phyloP scores from a whole-genome alignment of 2,888 invertebrate species.

The Seladonia tumulorum region DNA sequence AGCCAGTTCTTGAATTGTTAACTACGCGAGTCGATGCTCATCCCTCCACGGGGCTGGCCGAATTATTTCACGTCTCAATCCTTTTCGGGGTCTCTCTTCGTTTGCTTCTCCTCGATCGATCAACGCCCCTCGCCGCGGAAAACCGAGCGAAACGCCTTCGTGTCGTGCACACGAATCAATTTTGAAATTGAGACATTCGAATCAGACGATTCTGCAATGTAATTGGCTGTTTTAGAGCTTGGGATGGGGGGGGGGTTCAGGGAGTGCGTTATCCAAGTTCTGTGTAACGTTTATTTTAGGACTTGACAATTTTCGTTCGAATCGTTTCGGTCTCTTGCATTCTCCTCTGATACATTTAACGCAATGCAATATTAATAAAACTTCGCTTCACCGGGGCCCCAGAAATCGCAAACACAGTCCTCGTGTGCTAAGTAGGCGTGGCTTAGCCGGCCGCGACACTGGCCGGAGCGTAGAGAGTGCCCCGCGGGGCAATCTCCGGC shows the following conservation, averaged over 20 bases:
- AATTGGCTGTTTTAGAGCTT: neutral
- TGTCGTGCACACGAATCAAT: neutral
- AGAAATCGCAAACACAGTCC: neutral
- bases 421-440: neutral
- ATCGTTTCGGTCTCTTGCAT: too few species aligned
- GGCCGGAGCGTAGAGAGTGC: neutral
- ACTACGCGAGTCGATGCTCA: constrained; percentile 7
- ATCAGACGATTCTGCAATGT: neutral
- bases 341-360: too few species aligned
- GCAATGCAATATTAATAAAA: too few species aligned
- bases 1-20: constrained; percentile 29
- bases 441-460: neutral
- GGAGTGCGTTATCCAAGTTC: too few species aligned
- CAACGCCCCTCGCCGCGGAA: neutral
- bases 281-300: too few species aligned
- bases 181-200: constrained; percentile 2
- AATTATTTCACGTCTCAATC: constrained; percentile 27
- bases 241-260: too few species aligned
- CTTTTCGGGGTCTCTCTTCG: neutral
- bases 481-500: neutral
- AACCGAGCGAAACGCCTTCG: constrained; percentile 28
- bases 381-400: neutral
- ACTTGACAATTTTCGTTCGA: too few species aligned
- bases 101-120: constrained; percentile 7
- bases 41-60: neutral